Evolutionary conservation across 2,888 invertebrate genomes (phyloP).

Genomic region (Eristalinus sepulchralis): DNA sequence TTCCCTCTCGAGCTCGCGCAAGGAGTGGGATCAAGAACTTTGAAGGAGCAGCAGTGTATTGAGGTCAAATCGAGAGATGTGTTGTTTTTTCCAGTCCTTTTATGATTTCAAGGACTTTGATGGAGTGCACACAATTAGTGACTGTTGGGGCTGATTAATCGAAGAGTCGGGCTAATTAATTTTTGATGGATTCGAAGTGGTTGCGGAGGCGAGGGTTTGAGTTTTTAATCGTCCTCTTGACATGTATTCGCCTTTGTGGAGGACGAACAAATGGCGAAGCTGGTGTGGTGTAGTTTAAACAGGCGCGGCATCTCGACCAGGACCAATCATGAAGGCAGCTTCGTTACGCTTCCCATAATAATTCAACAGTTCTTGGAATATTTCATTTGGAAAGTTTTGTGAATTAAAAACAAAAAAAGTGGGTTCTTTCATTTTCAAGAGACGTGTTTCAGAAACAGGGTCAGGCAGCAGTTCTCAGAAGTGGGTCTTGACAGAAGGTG

Average conservation of each 20-base stretch:
- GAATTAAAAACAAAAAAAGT: no score
- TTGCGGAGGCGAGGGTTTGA: neutral
- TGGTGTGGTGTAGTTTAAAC: neutral
- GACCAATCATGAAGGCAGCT: neutral
- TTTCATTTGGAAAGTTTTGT: no score
- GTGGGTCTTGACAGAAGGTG: no score
- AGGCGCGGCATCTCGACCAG: neutral
- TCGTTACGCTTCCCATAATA: neutral
- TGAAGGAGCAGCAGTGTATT: neutral
- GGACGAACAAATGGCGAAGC: neutral
- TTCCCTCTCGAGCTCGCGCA: neutral
- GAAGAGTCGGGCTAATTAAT: conserved; percentile 31
- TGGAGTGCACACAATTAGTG: conserved; percentile 38
- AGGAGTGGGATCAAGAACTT: neutral
- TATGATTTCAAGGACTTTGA: conserved; percentile 23
- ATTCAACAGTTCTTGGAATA: no score
- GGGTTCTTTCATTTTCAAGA: no score
- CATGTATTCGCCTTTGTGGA: neutral
- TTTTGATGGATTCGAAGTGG: neutral
- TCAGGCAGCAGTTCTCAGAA: no score
- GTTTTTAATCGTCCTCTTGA: neutral
- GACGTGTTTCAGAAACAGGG: no score
- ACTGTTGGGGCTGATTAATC: conserved; percentile 28
- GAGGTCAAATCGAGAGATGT: conserved; percentile 16
- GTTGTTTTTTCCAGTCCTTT: neutral